These are phyloP conservation scores for Polyommatus iphigenia DNA, from an alignment of 2,888 invertebrate genomes.

Conservation along the genomic window DNA sequence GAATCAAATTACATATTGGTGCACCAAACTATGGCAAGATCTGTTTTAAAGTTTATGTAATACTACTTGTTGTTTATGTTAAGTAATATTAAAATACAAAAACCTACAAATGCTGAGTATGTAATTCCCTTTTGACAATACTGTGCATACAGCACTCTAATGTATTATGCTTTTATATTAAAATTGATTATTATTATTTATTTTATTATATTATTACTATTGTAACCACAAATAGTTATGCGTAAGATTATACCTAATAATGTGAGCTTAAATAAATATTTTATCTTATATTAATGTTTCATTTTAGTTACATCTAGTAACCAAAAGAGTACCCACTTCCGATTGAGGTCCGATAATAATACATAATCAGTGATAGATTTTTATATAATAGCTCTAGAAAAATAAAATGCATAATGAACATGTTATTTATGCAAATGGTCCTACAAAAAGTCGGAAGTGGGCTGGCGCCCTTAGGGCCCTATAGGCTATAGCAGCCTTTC, in stretches of 20 bases:
- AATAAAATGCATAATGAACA: too few relatives aligned
- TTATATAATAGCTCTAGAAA: too few relatives aligned
- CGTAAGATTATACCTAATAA: slow-evolving; percentile 51
- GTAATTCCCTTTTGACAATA: slow-evolving; percentile 28
- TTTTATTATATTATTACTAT: slow-evolving; percentile 55
- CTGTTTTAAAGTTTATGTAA: slow-evolving; percentile 33
- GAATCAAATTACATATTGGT: slow-evolving; percentile 44
- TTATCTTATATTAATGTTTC: slow-evolving; percentile 59
- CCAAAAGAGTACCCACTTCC: not conserved
- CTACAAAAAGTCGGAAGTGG: too few relatives aligned
- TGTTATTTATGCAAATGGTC: too few relatives aligned
- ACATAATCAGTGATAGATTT: not conserved
- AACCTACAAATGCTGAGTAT: slow-evolving; percentile 19
- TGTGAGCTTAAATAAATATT: slow-evolving; percentile 78
- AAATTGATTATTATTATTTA: slow-evolving; percentile 54
- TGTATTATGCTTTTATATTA: slow-evolving; percentile 32
- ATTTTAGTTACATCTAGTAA: not conserved
- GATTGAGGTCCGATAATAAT: not conserved
- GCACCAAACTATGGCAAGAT: slow-evolving; percentile 48
- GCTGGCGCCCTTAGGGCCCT: too few relatives aligned
- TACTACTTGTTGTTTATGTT: slow-evolving; percentile 31
- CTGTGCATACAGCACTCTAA: slow-evolving; percentile 22
- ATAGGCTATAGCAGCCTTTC: too few relatives aligned
- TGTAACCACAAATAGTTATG: slow-evolving; percentile 61
- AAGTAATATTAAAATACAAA: slow-evolving; percentile 30